Evolutionary conservation across 2,888 invertebrate genomes (phyloP), one percentile per base, ranked within the genome.

Genomic region (Tenthredo distinguenda): DNA sequence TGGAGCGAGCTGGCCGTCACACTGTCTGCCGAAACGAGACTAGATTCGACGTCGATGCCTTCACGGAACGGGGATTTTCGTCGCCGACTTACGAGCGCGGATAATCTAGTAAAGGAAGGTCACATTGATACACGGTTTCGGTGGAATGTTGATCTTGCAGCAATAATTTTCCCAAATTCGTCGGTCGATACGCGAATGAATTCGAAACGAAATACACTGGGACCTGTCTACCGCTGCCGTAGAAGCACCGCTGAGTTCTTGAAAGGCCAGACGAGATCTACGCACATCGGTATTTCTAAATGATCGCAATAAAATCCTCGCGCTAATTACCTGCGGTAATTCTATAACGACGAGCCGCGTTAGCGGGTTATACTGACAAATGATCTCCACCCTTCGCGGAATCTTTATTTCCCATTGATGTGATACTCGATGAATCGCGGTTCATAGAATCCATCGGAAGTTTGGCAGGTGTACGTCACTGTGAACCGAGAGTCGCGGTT

Each of bases 1-100:
- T 31, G 18, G 12, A 55, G 15, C 55, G n/a, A 47, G 31, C 77
- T 34, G 15, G 77, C 55, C 55, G 55, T 77, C 77, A 77, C 55
- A 21, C 18, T 34, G 77, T 77, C 77, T 77, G 31, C 34, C 50
- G 2, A 55, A 55, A 40, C 40, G 74, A n/a, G 9, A 74, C 15
- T 74, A 34, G 34, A 74, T 43, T 74, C 15, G 31, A 77, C 2
- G 9, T 18, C 26, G 21, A 40, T 26, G 21, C n/a, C 21, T 21
- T 43, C n/a, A 72, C 3, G 21, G 72, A 72, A 40, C 72, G 43
- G 21, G 43, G 43, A 74, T 74, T 74, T 43, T 26, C 0, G 31
- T 68, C 31, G 15, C 5, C 15, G 37, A 71, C 6, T 15, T 18
- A 31, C 6, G 9, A 18, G 5, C 71, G 71, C 34, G 15, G 34